Conservation (phyloP, 2,797 vertebrate species). For the Cephalopachus bancanus region DNA sequence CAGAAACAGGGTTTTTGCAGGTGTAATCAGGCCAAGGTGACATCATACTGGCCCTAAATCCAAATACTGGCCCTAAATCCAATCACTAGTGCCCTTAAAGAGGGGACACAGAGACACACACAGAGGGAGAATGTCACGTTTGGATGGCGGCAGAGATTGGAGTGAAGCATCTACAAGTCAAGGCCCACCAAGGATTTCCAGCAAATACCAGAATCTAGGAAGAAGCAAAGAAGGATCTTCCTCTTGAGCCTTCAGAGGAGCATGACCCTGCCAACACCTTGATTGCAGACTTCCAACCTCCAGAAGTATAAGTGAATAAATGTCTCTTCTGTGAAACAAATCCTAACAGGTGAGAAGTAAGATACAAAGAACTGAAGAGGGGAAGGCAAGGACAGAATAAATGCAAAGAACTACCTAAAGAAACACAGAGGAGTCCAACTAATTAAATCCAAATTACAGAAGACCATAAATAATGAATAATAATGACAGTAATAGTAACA, state of each 20-base stretch:
- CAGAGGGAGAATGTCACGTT: not conserved
- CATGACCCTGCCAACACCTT: not conserved
- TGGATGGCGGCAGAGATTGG: not conserved
- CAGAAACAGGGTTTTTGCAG: not conserved
- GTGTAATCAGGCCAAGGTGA: constrained; percentile 8
- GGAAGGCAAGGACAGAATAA: not conserved
- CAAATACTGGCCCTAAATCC: not conserved
- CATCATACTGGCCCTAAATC: not conserved
- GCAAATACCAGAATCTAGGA: not conserved
- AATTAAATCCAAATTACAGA: constrained; percentile 46
- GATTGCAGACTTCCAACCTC: not conserved
- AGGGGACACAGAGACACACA: not conserved
- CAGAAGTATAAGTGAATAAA: not conserved
- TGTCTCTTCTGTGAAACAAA: not conserved
- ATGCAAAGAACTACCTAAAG: constrained; percentile 20
- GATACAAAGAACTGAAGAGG: not conserved
- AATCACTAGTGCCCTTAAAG: not conserved
- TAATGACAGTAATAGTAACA: not conserved
- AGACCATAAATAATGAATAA: not conserved
- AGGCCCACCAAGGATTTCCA: not conserved
- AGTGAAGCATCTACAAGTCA: not conserved
- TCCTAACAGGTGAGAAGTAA: not conserved
- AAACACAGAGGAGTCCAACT: not conserved
- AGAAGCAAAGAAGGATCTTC: not conserved
- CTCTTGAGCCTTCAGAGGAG: not conserved